Evolutionary conservation across 1,140 invertebrate genomes (phyloP), one percentile per base, ranked within the genome.

Genomic region (Atta colombica): DNA sequence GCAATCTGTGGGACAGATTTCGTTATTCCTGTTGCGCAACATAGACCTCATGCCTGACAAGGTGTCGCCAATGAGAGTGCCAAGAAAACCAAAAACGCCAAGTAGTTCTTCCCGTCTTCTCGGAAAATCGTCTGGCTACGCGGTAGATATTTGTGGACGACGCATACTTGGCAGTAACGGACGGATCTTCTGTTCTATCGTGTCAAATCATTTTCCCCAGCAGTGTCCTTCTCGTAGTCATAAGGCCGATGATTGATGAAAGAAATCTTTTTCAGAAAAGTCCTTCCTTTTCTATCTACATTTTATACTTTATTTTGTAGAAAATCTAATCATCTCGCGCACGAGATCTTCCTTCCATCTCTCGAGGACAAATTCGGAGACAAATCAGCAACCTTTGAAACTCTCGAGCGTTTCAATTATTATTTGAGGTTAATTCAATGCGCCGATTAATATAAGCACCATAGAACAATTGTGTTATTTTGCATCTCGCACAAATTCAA

Each of bases 81-180:
- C 89, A 91, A 92, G 91, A 92, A 92, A 90, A 92, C 85, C 65
- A 86, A 84, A 87, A 89, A 85, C 74, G 85, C 75, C 63, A 90
- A 89, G 85, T 87, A 66, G 85, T 82, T 55, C n/a, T 92, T 92
- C 87, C 80, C 10, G 84, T 86, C 85, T 92, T 92, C 91, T 90
- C 51, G 88, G 91, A 92, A 92, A 90, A 89, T 90, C 86, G 89
- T 90, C 92, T 89, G 87, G 87, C 87, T 75, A 82, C 72, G 58
- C 25, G 66, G 86, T 74, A 86, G 72, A 77, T 88, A 88, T 86
- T 90, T 82, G 66, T 55, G 66, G 88, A 53, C 86, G 61, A 87
- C 39, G 53, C 39, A 14, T 82, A 72, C 49, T 72, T 60, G 45
- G 58, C 58, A 45, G 65, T 65, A 66, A 51, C 28, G 6, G 7